Conservation (phyloP, 2,113 vertebrate species). For the Nycticryphes semicollaris region DNA sequence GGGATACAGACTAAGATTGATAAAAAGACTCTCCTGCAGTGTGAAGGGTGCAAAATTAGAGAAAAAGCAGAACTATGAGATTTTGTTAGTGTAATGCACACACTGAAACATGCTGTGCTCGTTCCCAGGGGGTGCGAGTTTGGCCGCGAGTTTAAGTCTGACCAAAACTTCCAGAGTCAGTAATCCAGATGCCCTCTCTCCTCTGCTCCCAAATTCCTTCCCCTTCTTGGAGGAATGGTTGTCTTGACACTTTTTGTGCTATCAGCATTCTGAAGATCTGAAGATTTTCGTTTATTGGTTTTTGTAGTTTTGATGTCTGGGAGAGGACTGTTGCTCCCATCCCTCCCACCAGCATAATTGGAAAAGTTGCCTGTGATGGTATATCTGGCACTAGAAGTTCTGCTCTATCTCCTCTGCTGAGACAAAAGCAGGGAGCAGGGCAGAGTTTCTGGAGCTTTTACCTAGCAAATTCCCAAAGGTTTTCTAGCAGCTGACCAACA, state of each 20-base stretch:
- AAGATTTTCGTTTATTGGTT: neutral
- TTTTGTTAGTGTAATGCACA: neutral
- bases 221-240: neutral
- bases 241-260: neutral
- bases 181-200: neutral
- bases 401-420: neutral
- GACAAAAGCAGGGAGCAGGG: rapidly evolving
- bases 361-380: neutral
- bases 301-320: neutral
- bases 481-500: conserved; percentile 8
- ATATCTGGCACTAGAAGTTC: neutral
- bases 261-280: neutral
- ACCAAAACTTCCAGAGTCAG: neutral
- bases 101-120: neutral
- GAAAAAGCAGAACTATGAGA: neutral
- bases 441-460: neutral
- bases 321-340: neutral
- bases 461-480: neutral
- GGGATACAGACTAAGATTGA: conserved; percentile 63
- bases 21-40: conserved; percentile 53
- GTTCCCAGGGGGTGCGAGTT: neutral
- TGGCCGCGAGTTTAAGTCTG: rapidly evolving
- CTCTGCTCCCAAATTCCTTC: neutral
- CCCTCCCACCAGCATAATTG: neutral
- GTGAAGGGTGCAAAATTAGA: conserved; percentile 38